Percentiles rank a stretch among this genome's conserved stretches.
phyloP scores from a whole-genome alignment of 2,888 invertebrate species.

The Dione vanillae region DNA sequence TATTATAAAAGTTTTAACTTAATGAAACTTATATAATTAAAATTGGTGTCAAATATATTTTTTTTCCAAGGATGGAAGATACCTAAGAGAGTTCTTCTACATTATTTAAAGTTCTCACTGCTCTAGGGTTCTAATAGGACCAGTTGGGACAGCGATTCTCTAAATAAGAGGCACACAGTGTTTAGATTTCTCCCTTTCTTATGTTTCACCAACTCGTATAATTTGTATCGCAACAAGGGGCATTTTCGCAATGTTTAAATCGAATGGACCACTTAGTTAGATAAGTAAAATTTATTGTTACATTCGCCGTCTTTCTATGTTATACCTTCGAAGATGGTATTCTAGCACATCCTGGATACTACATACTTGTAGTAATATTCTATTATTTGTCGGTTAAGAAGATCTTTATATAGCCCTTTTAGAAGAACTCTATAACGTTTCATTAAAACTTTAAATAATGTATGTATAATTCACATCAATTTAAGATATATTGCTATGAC shows the following conservation, averaged over 20 bases:
- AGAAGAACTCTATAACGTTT: not conserved
- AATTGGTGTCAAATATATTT: not conserved
- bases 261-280: constrained; percentile 65
- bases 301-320: constrained; percentile 52
- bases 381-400: not conserved
- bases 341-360: constrained; percentile 37
- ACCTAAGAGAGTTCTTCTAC: too few relatives aligned
- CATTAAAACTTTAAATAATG: too few relatives aligned
- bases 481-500: too few relatives aligned
- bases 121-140: constrained; percentile 43
- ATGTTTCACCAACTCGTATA: constrained; percentile 60
- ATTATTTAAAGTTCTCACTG: constrained; percentile 20
- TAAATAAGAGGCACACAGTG: constrained; percentile 66
- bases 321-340: constrained; percentile 56
- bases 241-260: constrained; percentile 76
- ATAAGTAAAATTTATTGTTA: constrained; percentile 57
- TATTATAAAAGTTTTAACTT: too few relatives aligned
- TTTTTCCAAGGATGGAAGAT: not conserved
- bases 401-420: too few relatives aligned
- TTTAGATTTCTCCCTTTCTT: constrained; percentile 71
- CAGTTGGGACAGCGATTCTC: constrained; percentile 64
- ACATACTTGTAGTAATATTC: constrained; percentile 32
- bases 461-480: too few relatives aligned
- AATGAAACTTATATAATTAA: too few relatives aligned
- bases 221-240: constrained; percentile 72